Conservation (phyloP, 2,113 vertebrate species). For the Scortum barcoo region DNA sequence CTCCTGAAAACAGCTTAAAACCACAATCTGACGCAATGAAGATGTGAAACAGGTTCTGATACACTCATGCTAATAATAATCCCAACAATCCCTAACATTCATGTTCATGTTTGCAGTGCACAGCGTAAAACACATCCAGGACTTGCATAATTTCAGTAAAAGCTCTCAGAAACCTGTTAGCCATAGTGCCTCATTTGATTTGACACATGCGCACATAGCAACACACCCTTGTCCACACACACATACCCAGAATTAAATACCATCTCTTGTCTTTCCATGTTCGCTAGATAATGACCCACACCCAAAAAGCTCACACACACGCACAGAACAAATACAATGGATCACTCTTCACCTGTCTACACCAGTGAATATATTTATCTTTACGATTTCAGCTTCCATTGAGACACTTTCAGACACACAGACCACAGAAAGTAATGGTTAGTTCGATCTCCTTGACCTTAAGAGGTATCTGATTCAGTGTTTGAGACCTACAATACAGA, state of each 20-base stretch:
- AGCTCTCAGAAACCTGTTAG: not conserved
- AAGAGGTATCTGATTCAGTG: not conserved
- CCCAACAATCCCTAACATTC: not conserved
- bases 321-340: not conserved
- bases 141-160: no score
- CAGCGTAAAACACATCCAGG: not conserved
- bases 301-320: not conserved
- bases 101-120: not conserved
- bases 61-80: not conserved
- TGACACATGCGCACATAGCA: not conserved
- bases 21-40: not conserved
- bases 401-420: not conserved
- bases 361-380: not conserved
- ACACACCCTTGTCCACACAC: no score
- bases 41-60: not conserved
- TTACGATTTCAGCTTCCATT: not conserved
- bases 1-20: slow-evolving; percentile 3
- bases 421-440: not conserved
- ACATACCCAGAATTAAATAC: not conserved
- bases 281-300: no score
- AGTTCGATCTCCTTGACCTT: not conserved
- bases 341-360: no score
- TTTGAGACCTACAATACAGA: not conserved
- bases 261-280: not conserved
- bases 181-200: not conserved